Evolutionary conservation across 1,140 invertebrate genomes (phyloP).

Genomic region (Cepaea nemoralis): DNA sequence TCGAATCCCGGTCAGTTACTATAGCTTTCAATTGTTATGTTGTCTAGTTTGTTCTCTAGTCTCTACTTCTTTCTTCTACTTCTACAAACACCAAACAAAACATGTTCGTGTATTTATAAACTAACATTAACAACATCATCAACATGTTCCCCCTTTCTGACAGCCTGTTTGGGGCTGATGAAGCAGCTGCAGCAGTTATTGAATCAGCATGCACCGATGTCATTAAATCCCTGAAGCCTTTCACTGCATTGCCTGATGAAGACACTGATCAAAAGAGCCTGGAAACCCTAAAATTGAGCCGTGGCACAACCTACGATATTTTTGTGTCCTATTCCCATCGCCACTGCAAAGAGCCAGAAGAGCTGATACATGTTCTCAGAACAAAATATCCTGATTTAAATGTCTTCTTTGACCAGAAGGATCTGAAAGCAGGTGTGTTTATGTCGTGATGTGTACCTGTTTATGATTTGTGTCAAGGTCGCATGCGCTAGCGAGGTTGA

Average conservation of each 20-base stretch:
- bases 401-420: conserved; percentile 67
- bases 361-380: conserved; percentile 50
- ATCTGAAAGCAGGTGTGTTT: conserved; percentile 64
- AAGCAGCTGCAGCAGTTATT: background rate
- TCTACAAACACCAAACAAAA: too few relatives aligned
- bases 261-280: background rate
- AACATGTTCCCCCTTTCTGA: too few relatives aligned
- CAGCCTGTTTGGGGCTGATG: background rate
- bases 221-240: background rate
- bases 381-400: conserved; percentile 52
- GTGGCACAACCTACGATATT: conserved; percentile 57
- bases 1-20: too few relatives aligned
- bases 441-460: too few relatives aligned
- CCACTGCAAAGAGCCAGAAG: conserved; percentile 51
- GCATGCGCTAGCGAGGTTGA: too few relatives aligned
- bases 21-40: too few relatives aligned
- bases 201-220: conserved; percentile 15
- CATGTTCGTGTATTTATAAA: too few relatives aligned
- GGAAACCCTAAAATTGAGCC: background rate
- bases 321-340: conserved; percentile 69
- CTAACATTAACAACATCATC: too few relatives aligned
- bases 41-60: too few relatives aligned
- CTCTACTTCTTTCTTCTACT: too few relatives aligned
- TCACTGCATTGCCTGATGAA: background rate
- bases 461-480: too few relatives aligned